Evolutionary conservation across 1,140 invertebrate genomes (phyloP).

Genomic region (Hylaeus anthracinus): DNA sequence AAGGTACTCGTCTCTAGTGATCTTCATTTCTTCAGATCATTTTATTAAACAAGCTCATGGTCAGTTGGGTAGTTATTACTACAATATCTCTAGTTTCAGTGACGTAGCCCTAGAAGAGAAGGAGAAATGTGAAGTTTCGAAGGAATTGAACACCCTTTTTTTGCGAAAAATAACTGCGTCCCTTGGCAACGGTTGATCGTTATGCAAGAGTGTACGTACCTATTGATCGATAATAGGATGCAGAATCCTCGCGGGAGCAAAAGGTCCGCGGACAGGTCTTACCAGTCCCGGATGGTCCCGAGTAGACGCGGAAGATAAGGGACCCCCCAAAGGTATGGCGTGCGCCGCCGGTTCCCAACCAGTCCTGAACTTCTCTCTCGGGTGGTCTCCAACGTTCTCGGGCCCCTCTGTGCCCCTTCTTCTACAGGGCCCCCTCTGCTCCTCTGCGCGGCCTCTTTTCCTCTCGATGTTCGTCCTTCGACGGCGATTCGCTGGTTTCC

Average conservation of each 20-base stretch:
- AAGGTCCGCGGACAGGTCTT: slow-evolving; percentile 72
- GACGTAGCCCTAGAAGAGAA: neutral
- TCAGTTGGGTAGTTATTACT: too few species aligned
- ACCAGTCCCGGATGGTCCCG: slow-evolving; percentile 64
- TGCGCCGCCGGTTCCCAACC: slow-evolving; percentile 77
- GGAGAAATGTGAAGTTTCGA: neutral
- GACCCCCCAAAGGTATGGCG: slow-evolving; percentile 77
- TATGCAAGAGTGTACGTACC: slow-evolving; percentile 43
- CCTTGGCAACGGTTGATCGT: neutral
- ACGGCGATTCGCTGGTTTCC: slow-evolving; percentile 26
- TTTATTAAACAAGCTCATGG: too few species aligned
- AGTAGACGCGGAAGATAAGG: slow-evolving; percentile 76
- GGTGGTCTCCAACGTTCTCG: slow-evolving; percentile 76
- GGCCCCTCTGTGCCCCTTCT: slow-evolving; percentile 52
- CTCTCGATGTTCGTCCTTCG: slow-evolving; percentile 1
- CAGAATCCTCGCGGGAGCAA: slow-evolving; percentile 54
- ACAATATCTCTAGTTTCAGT: too few species aligned
- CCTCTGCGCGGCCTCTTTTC: slow-evolving; percentile 20
- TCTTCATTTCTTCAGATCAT: too few species aligned
- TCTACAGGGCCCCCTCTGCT: slow-evolving; percentile 44
- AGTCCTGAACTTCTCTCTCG: slow-evolving; percentile 77
- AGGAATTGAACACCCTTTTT: neutral
- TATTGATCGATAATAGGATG: slow-evolving; percentile 74
- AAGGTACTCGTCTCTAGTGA: too few species aligned
- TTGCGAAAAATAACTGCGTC: neutral